Percentiles rank a stretch among this genome's conserved stretches.
Conservation (phyloP, 2,113 vertebrate genomes). For the Hylia prasina region DNA sequence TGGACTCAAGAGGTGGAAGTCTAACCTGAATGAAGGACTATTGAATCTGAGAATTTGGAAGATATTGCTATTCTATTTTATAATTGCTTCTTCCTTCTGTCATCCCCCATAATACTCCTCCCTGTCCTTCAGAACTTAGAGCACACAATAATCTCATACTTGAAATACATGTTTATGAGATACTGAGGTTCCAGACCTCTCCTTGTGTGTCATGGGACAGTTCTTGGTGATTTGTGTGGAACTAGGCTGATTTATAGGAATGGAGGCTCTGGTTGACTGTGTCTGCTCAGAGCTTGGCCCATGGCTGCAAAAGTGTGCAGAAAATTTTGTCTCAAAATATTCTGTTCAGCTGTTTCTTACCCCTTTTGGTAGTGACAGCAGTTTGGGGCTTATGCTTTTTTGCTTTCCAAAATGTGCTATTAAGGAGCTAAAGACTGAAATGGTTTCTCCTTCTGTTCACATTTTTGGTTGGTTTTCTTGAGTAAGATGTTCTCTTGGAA, state of each 20-base stretch:
- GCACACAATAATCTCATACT: background rate
- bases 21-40: background rate
- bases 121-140: background rate
- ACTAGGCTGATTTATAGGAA: background rate
- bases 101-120: background rate
- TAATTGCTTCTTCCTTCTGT: background rate
- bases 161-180: background rate
- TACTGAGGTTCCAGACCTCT: background rate
- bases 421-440: background rate
- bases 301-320: background rate
- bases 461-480: background rate
- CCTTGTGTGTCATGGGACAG: background rate
- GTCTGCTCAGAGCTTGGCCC: background rate
- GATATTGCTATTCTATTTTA: background rate
- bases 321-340: background rate
- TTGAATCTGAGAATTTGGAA: background rate
- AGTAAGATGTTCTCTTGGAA: constrained; percentile 12
- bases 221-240: background rate
- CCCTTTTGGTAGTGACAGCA: background rate
- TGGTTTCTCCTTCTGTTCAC: background rate
- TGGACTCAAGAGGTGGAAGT: background rate
- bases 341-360: background rate
- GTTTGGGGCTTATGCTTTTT: background rate
- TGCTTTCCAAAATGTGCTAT: background rate
- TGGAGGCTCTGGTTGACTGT: background rate